A percentile compares a stretch with the other conserved stretches of the same genome.
Conservation (phyloP, 2,797 vertebrate species). For the Triplophysa yarkandensis region DNA sequence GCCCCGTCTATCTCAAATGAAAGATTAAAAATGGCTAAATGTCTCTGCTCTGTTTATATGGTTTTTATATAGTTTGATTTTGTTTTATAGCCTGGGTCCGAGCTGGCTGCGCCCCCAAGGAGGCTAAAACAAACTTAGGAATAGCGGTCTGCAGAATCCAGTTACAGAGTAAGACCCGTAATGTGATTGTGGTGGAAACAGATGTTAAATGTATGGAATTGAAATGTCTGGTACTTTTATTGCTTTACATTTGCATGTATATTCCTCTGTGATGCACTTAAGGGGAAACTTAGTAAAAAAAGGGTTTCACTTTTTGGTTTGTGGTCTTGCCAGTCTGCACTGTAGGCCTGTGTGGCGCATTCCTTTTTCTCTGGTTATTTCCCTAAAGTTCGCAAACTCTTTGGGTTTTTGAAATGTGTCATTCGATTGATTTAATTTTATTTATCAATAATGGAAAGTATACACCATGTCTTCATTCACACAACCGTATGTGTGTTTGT, state of each 20-base stretch:
- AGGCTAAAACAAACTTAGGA: constrained; percentile 41
- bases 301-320: not conserved
- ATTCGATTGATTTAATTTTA: not conserved
- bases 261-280: not conserved
- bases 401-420: not conserved
- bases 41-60: constrained; percentile 41
- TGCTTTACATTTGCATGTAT: constrained; percentile 18
- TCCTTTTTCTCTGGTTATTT: not conserved
- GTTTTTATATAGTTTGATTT: constrained; percentile 47
- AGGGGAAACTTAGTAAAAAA: not conserved
- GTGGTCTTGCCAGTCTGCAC: not conserved
- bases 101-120: constrained; percentile 32
- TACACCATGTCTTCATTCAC: not conserved
- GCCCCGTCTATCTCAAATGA: constrained; percentile 33
- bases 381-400: not conserved
- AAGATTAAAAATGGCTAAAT: constrained; percentile 45
- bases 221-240: constrained; percentile 31
- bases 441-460: not conserved
- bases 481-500: constrained; percentile 25
- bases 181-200: constrained; percentile 32
- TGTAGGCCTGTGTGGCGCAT: not conserved
- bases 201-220: constrained; percentile 34
- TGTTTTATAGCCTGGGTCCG: constrained; percentile 42
- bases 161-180: constrained; percentile 20
- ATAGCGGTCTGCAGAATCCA: constrained; percentile 18